phyloP scores from a whole-genome alignment of 2,888 invertebrate species.

The Ophion ventricosus region DNA sequence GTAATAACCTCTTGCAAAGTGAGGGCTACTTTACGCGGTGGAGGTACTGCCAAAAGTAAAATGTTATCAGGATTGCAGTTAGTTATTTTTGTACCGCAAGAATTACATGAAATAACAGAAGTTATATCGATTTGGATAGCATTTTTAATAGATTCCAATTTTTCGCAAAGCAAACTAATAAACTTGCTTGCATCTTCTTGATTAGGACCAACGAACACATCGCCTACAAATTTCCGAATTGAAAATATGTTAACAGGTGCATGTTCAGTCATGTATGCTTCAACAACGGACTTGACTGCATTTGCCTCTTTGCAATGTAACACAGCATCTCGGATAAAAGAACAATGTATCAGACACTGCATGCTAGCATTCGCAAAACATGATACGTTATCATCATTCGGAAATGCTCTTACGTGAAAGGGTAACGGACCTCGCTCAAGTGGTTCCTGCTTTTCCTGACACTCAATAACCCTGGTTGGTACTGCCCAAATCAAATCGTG shows the following conservation, averaged over 20 bases:
- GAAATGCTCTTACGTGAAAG: slow-evolving; percentile 38
- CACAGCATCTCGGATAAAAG: slow-evolving; percentile 14
- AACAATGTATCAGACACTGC: slow-evolving; percentile 44
- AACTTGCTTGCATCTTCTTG: slow-evolving; percentile 49
- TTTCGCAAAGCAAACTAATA: slow-evolving; percentile 22
- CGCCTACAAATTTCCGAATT: slow-evolving; percentile 23
- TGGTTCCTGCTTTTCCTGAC: no score
- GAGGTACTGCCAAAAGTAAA: neutral
- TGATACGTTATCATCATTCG: slow-evolving; percentile 46
- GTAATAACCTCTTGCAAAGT: slow-evolving; percentile 35
- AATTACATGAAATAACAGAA: neutral
- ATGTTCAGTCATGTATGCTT: slow-evolving; percentile 7
- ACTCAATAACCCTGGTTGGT: no score
- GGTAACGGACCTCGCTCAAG: slow-evolving; percentile 11
- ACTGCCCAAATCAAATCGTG: no score
- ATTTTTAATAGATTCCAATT: slow-evolving; percentile 2
- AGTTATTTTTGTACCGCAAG: neutral
- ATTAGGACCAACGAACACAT: slow-evolving; percentile 14
- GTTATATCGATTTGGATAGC: neutral
- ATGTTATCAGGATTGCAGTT: slow-evolving; percentile 2
- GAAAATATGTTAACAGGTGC: neutral
- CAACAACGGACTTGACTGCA: neutral
- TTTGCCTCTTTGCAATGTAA: neutral
- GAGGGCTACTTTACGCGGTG: no score
- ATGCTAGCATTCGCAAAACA: slow-evolving; percentile 49